A percentile compares a stretch with the other conserved stretches of the same genome.
Conservation (phyloP, 2,888 invertebrate genomes). For the Ormyrus pomaceus region DNA sequence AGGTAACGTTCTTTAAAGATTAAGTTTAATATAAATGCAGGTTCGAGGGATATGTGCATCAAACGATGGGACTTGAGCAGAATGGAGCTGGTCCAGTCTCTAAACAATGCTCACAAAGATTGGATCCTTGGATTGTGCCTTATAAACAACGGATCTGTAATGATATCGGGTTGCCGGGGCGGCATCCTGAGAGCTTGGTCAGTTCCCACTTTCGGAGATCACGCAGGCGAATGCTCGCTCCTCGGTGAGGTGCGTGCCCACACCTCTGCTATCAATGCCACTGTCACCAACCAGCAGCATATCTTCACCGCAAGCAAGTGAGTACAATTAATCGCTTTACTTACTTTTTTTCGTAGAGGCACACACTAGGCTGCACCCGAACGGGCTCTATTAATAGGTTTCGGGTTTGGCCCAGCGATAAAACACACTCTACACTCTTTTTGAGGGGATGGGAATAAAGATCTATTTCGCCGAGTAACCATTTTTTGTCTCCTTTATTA, state of each 20-base stretch:
- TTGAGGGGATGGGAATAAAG: conserved; percentile 47
- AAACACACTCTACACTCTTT: conserved; percentile 40
- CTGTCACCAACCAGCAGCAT: conserved; percentile 80
- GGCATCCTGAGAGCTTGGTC: conserved; percentile 87
- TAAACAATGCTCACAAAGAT: conserved; percentile 91
- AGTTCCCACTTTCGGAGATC: conserved; percentile 71
- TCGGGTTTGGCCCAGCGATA: conserved; percentile 38
- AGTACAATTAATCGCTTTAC: conserved; percentile 71
- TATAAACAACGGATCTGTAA: conserved; percentile 77
- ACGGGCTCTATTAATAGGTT: conserved; percentile 18
- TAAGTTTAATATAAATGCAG: conserved; percentile 57
- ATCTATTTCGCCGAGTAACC: too few relatives aligned
- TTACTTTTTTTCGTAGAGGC: neutral
- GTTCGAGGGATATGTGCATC: conserved; percentile 90
- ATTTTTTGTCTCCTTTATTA: too few relatives aligned
- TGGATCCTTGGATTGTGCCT: conserved; percentile 88
- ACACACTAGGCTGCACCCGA: conserved; percentile 32
- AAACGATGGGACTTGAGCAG: conserved; percentile 87
- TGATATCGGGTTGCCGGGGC: conserved; percentile 87
- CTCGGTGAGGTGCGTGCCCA: conserved; percentile 84
- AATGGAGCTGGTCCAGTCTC: conserved; percentile 80
- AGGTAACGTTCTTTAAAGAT: neutral
- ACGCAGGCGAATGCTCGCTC: conserved; percentile 80
- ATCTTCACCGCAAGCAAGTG: conserved; percentile 91
- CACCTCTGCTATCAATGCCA: conserved; percentile 82